phyloP scores from a whole-genome alignment of 1,140 invertebrate genomes.

The Bombus haemorrhoidalis region DNA sequence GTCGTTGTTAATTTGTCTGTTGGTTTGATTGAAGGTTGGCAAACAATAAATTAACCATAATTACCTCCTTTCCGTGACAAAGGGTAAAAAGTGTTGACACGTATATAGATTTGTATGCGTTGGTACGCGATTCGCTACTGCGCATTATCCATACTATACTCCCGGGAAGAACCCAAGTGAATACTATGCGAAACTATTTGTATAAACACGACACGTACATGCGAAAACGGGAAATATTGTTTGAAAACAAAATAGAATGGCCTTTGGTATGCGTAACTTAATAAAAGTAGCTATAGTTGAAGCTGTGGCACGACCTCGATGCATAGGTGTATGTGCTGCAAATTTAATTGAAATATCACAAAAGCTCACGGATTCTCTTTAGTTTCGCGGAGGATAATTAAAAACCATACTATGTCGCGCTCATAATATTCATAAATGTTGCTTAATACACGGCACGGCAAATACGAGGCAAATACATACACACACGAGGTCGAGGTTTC shows the following conservation, averaged over 20 bases:
- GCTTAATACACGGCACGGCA: neutral
- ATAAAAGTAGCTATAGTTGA: conserved; percentile 18
- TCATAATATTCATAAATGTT: neutral
- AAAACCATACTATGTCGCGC: neutral
- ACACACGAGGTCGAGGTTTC: neutral
- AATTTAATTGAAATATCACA: conserved; percentile 38
- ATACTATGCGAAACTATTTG: conserved; percentile 5
- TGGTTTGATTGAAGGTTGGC: conserved; percentile 36
- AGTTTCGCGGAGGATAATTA: conserved; percentile 17
- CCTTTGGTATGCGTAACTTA: conserved; percentile 10
- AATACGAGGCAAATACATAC: neutral
- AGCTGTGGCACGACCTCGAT: neutral
- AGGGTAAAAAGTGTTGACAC: conserved; percentile 5
- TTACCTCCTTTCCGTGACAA: conserved; percentile 44
- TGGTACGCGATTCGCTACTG: neutral
- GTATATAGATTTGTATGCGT: neutral
- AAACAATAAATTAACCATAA: conserved; percentile 48
- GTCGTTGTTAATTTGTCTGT: conserved; percentile 56
- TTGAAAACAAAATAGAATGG: neutral
- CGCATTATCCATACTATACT: neutral
- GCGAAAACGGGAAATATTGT: neutral
- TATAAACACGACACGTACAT: neutral
- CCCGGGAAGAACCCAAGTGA: neutral
- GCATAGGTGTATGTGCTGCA: neutral
- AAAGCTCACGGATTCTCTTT: neutral